Conservation (phyloP, 2,797 vertebrate genomes). For the Ceryle rudis region DNA sequence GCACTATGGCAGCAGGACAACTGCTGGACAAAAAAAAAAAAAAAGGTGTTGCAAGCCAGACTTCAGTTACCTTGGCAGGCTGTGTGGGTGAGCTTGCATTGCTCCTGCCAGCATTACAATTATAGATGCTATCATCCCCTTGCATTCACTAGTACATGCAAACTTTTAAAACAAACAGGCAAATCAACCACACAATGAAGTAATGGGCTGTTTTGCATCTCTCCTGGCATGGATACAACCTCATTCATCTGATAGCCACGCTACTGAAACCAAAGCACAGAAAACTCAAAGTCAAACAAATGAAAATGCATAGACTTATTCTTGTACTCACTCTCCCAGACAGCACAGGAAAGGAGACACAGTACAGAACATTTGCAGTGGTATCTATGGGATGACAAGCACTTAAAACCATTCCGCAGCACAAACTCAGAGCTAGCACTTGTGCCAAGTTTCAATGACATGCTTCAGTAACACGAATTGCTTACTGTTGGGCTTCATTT, state of each 20-base stretch:
- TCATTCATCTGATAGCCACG: conserved; percentile 56
- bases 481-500: conserved; percentile 57
- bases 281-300: conserved; percentile 53
- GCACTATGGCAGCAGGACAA: background rate
- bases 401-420: conserved; percentile 50
- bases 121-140: conserved; percentile 65
- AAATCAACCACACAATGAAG: conserved; percentile 61
- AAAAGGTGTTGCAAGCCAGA: conserved; percentile 6
- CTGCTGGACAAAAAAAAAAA: background rate
- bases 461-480: conserved; percentile 40
- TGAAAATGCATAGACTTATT: conserved; percentile 18
- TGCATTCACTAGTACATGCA: conserved; percentile 56
- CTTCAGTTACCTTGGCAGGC: conserved; percentile 54
- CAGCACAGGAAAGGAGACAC: conserved; percentile 58
- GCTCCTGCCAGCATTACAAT: conserved; percentile 37
- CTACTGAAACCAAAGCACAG: conserved; percentile 63
- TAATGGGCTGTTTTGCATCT: conserved; percentile 58
- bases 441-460: conserved; percentile 48
- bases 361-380: conserved; percentile 50
- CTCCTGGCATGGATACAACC: conserved; percentile 3
- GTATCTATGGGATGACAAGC: conserved; percentile 46
- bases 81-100: background rate
- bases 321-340: conserved; percentile 64
- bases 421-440: background rate
- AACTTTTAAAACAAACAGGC: conserved; percentile 73